Evolutionary conservation across 2,113 vertebrate species (phyloP), one percentile per base, ranked within the genome.

Genomic region (Dicentrarchus labrax): DNA sequence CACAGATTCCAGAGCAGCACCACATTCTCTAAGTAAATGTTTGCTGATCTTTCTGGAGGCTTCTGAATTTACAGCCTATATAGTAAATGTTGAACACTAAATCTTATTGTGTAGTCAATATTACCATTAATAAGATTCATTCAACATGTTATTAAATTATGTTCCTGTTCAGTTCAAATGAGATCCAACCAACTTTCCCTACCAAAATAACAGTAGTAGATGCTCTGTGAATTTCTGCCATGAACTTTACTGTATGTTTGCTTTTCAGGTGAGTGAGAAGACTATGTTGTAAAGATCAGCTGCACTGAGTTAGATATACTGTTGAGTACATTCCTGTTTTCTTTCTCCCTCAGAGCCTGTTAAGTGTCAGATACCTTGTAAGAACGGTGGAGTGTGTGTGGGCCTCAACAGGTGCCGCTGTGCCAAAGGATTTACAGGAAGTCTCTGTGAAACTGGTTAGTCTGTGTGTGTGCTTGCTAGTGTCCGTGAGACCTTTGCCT

Each of bases 371-470:
- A 93, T 79, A 60, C 78, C 85, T 3, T 96, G 96, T 89, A 87
- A 83, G 66, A 96, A 94, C 10, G 78, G 88, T 19, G 96, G 96
- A 0, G 78, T 83, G 54, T 96, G 96, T 79, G 91, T 94, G 22
- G 96, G 96, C 64, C 90, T 95, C 79, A 95, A 95, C 88, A 88
- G 92, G 73, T 96, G 96, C 76, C 93, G 77, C 48, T 96, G 96
- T 70, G n/a, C 78, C 61, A 85, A 80, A 84, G 95, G 93, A 43
- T 96, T 94, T 45, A 94, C 87, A 1, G 96, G 95, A 62, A 39
- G 17, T 57, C 60, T 88, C 64, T 96, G 96, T 86, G 93, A 96
- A 86, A 94, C 92, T 21, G 95, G 96, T 96, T 7, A 41, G 93
- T 86, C 3, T 47, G 19, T 53, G 24, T 21, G 39, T 53, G 21